Evolutionary conservation across 2,888 invertebrate genomes (phyloP), one percentile per base, ranked within the genome.

Genomic region (Cataglyphis livida): DNA sequence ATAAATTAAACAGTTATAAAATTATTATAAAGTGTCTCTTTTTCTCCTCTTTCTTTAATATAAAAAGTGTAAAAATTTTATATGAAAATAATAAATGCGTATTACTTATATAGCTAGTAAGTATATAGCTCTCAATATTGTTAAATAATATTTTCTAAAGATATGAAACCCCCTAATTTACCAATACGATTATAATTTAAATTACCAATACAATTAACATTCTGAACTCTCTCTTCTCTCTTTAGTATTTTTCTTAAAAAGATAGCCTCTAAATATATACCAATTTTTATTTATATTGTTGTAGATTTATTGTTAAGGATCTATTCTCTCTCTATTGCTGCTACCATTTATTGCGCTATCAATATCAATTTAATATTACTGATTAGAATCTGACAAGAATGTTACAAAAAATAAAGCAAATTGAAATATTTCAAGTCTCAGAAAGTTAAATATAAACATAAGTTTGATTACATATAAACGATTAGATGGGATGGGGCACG

Each of bases 71-170:
- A 15, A 71, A 32, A 71, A 28, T 35, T 6, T 32, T 28, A 2
- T 35, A 15, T 44, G 12, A 35, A 64, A 64, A 48, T 18, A 66
- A 65, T 65, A 41, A 68, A 66, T 78, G n/a, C 15, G 32, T 66
- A 44, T 21, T 65, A 25, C 21, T 18, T 54, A 57, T 65, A 5
- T 32, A 32, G 25, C 25, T 25, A 1, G 21, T 74, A 48, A 25
- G 6, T 62, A 44, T 61, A 1, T 32, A 68, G 7, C 51, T 73
- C 28, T n/a, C 2, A 71, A 21, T 57, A 41, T 54, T 18, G 18
- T 59, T 57, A 25, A 28, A 41, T 6, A 1, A 59, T 15, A n/a
- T 41, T 28, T 28, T 9, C 32, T 32, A 10, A 21, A 62, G 21
- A 48, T 7, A 62, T 74, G 18, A 41, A 41, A 12, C 41, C 3